These are phyloP conservation scores for Dryadula phaetusa DNA, from an alignment of 2,888 invertebrate species.

Conservation along the genomic window DNA sequence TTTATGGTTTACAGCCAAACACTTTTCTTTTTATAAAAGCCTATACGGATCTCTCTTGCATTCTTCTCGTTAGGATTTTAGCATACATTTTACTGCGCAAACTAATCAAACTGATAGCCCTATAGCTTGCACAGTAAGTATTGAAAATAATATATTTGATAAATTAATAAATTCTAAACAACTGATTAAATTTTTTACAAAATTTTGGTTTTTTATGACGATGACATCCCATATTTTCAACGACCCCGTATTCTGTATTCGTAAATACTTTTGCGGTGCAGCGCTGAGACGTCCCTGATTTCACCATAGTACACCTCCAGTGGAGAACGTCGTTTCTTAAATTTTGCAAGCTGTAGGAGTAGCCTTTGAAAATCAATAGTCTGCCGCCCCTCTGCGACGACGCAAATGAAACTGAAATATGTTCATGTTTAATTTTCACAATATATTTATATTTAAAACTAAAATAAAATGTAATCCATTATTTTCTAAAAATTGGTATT, in stretches of 20 bases:
- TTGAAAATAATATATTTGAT: neutral
- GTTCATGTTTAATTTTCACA: neutral
- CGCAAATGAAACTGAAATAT: conserved; percentile 62
- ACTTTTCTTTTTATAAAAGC: too few species aligned
- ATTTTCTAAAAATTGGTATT: too few species aligned
- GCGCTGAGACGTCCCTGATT: conserved; percentile 57
- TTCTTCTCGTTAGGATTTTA: too few species aligned
- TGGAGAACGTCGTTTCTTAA: conserved; percentile 52
- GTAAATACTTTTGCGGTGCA: conserved; percentile 64
- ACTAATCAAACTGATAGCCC: too few species aligned
- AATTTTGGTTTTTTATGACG: conserved; percentile 60
- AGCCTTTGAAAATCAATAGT: conserved; percentile 61
- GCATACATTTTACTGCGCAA: too few species aligned
- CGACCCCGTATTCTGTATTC: conserved; percentile 51
- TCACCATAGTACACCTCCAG: conserved; percentile 68
- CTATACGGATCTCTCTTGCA: too few species aligned
- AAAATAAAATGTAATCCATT: neutral
- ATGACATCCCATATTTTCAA: conserved; percentile 53
- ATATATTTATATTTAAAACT: neutral
- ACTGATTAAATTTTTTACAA: conserved; percentile 46
- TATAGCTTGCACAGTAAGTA: too few species aligned
- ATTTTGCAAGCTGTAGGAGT: conserved; percentile 58
- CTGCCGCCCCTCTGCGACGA: conserved; percentile 64
- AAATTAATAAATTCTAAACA: conserved; percentile 32
- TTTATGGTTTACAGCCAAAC: too few species aligned